Percentiles rank a stretch among this genome's conserved stretches.
These are phyloP conservation scores for Neodon shergylaensis DNA, from an alignment of 2,113 vertebrate genomes.

Conservation along the genomic window DNA sequence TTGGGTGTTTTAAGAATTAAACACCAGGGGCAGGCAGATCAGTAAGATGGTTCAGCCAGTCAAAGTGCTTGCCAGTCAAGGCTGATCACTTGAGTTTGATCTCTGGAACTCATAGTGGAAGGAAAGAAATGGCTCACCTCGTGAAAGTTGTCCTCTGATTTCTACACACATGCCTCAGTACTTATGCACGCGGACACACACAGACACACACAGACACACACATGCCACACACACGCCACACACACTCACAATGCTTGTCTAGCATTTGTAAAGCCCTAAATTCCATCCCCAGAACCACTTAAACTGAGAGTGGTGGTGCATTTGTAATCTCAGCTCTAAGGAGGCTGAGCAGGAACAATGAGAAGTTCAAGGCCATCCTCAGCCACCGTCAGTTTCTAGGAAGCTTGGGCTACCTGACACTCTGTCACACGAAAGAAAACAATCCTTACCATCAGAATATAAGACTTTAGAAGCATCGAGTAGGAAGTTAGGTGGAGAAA, in stretches of 20 bases:
- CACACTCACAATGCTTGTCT: neutral
- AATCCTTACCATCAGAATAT: neutral
- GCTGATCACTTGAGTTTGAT: neutral
- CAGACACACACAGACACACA: neutral
- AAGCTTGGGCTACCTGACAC: neutral
- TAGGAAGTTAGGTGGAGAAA: neutral
- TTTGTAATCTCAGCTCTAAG: neutral
- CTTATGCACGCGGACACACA: neutral
- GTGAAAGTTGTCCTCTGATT: neutral
- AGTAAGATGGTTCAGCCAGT: neutral
- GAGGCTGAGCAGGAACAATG: neutral
- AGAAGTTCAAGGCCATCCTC: neutral
- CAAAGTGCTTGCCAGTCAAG: neutral
- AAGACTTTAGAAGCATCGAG: neutral
- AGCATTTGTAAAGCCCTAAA: neutral
- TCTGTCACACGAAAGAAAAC: neutral
- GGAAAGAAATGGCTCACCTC: neutral
- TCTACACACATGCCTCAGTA: neutral
- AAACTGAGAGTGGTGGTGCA: neutral
- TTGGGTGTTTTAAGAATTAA: neutral
- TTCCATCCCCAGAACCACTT: neutral
- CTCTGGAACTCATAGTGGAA: neutral
- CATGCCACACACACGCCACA: too few species aligned
- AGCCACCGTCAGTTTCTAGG: neutral
- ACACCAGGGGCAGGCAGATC: neutral